Conservation (phyloP, 2,888 invertebrate genomes). For the Cylloceria caligata region DNA sequence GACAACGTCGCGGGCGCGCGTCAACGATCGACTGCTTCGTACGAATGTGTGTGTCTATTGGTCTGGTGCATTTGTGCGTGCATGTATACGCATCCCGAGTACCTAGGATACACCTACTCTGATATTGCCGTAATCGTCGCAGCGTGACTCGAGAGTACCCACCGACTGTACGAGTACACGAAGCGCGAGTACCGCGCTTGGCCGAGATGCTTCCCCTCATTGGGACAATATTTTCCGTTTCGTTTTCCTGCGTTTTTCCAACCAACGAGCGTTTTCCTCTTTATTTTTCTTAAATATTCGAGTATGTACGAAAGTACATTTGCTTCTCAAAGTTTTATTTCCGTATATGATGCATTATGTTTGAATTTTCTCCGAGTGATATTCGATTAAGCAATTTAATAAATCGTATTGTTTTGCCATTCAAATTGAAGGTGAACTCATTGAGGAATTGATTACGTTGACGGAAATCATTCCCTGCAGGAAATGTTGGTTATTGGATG, state of each 20-base stretch:
- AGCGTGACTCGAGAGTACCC: neutral
- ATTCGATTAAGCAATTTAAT: too few relatives aligned
- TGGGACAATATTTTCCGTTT: slow-evolving; percentile 50
- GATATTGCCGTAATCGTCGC: slow-evolving; percentile 25
- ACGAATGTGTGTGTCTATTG: neutral
- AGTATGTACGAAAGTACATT: too few relatives aligned
- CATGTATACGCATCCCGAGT: slow-evolving; percentile 10
- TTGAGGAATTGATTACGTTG: too few relatives aligned
- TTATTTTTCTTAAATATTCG: too few relatives aligned
- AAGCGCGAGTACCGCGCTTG: slow-evolving; percentile 5
- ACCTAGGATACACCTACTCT: slow-evolving; percentile 54
- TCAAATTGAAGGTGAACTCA: too few relatives aligned
- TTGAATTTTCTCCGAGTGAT: too few relatives aligned
- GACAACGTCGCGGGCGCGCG: slow-evolving; percentile 37
- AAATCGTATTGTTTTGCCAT: too few relatives aligned
- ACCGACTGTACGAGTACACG: slow-evolving; percentile 27
- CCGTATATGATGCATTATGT: too few relatives aligned
- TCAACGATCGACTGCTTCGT: slow-evolving; percentile 41
- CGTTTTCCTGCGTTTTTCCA: slow-evolving; percentile 43
- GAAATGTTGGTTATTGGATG: too few relatives aligned
- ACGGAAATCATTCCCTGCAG: too few relatives aligned
- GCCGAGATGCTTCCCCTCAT: slow-evolving; percentile 16
- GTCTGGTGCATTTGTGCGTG: slow-evolving; percentile 33
- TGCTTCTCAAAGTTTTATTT: too few relatives aligned
- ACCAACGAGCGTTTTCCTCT: too few relatives aligned